Percentiles rank a stretch among this genome's conserved stretches.
Evolutionary conservation across 2,888 invertebrate species (phyloP).

Genomic region (Tanytarsus gracilentus): DNA sequence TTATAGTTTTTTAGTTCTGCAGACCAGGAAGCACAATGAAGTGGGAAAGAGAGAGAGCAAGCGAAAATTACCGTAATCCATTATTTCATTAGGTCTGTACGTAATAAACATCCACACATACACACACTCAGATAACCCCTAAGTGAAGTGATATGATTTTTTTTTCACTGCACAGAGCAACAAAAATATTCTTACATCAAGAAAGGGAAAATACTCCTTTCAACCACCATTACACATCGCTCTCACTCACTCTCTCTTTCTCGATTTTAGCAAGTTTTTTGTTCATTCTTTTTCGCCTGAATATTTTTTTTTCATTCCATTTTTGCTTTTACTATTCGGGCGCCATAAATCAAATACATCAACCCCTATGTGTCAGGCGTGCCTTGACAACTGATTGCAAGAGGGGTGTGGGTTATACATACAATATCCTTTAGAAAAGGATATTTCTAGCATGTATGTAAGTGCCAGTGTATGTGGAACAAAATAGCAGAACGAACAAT

Average conservation of each 20-base stretch:
- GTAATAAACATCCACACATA: not conserved
- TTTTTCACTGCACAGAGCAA: not conserved
- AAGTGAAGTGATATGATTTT: not conserved
- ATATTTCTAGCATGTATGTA: constrained; percentile 14
- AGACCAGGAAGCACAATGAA: constrained; percentile 16
- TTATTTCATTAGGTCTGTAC: constrained; percentile 16
- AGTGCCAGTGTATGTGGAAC: not conserved
- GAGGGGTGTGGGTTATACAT: constrained; percentile 20
- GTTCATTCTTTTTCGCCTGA: constrained; percentile 6
- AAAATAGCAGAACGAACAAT: constrained; percentile 5
- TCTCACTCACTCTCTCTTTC: not conserved
- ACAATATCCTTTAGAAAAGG: constrained; percentile 26
- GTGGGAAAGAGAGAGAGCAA: too few species aligned
- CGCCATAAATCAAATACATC: constrained; percentile 26
- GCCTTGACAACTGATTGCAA: constrained; percentile 22
- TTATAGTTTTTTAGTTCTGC: constrained; percentile 11
- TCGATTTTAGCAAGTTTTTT: constrained; percentile 1
- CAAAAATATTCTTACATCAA: not conserved
- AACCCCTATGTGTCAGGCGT: constrained; percentile 23
- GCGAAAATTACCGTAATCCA: constrained; percentile 25
- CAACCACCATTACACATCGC: not conserved
- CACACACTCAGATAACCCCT: not conserved
- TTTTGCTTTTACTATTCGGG: constrained; percentile 23
- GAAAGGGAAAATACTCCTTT: not conserved
- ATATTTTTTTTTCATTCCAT: constrained; percentile 22